A percentile compares a stretch with the other conserved stretches of the same genome.
These are phyloP conservation scores for Drosophila fungiperda DNA, from an alignment of 2,888 invertebrate species.

Conservation along the genomic window DNA sequence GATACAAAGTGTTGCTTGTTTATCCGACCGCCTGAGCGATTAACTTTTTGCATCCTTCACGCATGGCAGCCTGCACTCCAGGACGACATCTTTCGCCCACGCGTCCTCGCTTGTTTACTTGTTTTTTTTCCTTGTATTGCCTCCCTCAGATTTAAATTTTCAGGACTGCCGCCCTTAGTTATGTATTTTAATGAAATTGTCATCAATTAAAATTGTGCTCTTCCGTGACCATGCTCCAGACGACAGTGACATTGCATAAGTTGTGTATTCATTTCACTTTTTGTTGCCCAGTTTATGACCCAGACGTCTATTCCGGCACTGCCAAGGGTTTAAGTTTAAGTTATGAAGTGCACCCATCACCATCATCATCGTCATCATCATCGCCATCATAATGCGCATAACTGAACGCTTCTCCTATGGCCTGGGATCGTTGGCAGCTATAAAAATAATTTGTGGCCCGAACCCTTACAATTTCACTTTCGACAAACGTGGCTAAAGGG, in stretches of 20 bases:
- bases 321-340: slow-evolving; percentile 62
- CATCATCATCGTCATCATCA: slow-evolving; percentile 13
- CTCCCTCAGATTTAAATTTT: slow-evolving; percentile 40
- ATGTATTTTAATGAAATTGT: slow-evolving; percentile 83
- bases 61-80: slow-evolving; percentile 48
- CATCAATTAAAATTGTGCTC: slow-evolving; percentile 83
- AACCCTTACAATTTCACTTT: slow-evolving; percentile 47
- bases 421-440: slow-evolving; percentile 69
- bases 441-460: slow-evolving; percentile 80
- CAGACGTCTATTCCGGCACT: slow-evolving; percentile 57
- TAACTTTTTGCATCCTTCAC: slow-evolving; percentile 80
- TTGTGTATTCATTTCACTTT: slow-evolving; percentile 32
- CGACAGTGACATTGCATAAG: slow-evolving; percentile 70
- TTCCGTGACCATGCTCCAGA: slow-evolving; percentile 61
- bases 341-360: slow-evolving; percentile 40
- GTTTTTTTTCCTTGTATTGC: slow-evolving; percentile 54
- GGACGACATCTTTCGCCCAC: slow-evolving; percentile 49
- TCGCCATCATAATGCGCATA: slow-evolving; percentile 63
- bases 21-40: slow-evolving; percentile 82
- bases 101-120: slow-evolving; percentile 57
- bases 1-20: slow-evolving; percentile 57
- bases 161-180: slow-evolving; percentile 38
- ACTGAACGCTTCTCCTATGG: slow-evolving; percentile 55
- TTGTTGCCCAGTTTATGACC: slow-evolving; percentile 62
- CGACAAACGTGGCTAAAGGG: slow-evolving; percentile 40